phyloP scores from a whole-genome alignment of 1,140 invertebrate species.

The Apis florea region DNA sequence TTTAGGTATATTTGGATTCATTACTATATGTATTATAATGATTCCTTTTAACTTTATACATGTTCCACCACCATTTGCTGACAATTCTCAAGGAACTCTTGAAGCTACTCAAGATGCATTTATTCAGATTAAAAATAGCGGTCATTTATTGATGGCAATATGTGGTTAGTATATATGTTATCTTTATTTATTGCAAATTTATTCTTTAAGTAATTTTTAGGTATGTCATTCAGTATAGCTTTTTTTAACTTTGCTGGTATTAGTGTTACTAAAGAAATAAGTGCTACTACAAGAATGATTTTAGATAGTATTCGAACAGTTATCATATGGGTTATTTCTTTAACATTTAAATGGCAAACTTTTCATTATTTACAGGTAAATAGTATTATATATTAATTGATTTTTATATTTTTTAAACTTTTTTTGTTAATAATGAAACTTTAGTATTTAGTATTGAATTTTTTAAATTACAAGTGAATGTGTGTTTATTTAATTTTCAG shows the following conservation, averaged over 20 bases:
- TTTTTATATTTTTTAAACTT: slow-evolving; percentile 9
- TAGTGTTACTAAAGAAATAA: slow-evolving; percentile 96
- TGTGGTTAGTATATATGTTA: slow-evolving; percentile 80
- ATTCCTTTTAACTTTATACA: slow-evolving; percentile 93
- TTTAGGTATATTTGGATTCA: slow-evolving; percentile 91
- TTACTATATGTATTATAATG: slow-evolving; percentile 86
- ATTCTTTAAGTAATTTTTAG: slow-evolving; percentile 73
- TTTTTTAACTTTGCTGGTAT: slow-evolving; percentile 98
- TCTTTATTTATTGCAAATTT: not conserved
- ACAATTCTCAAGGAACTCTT: slow-evolving; percentile 88
- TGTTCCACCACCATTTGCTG: slow-evolving; percentile 87
- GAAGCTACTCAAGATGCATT: slow-evolving; percentile 94
- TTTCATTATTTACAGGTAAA: slow-evolving; percentile 90
- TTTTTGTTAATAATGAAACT: slow-evolving; percentile 8
- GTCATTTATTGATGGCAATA: slow-evolving; percentile 83
- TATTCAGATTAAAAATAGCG: slow-evolving; percentile 88
- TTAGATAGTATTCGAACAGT: slow-evolving; percentile 94
- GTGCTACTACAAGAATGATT: slow-evolving; percentile 95
- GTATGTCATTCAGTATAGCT: slow-evolving; percentile 95
- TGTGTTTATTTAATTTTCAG: slow-evolving; percentile 62
- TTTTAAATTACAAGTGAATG: not conserved
- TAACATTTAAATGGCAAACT: slow-evolving; percentile 87
- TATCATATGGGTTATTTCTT: slow-evolving; percentile 92
- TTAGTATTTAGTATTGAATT: not conserved
- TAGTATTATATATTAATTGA: not conserved